Percentiles rank a stretch among this genome's conserved stretches.
phyloP scores from a whole-genome alignment of 2,113 vertebrate genomes.

The Pygoscelis adeliae region DNA sequence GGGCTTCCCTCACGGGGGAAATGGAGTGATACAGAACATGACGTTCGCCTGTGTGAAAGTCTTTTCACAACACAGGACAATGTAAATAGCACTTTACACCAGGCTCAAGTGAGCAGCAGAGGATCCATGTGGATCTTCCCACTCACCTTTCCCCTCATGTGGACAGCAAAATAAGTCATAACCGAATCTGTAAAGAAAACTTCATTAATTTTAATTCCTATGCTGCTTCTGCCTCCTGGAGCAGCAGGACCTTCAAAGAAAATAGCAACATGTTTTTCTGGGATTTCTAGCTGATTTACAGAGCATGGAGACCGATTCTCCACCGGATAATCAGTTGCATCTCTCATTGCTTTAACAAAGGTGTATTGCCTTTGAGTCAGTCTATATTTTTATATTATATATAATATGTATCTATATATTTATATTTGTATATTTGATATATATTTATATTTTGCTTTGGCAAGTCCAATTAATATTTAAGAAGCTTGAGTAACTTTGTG shows the following conservation, averaged over 20 bases:
- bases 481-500: not conserved
- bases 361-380: not conserved
- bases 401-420: not conserved
- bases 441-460: not conserved
- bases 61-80: not conserved
- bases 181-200: not conserved
- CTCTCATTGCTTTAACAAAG: not conserved
- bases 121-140: not conserved
- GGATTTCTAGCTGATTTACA: not conserved
- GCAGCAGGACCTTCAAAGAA: not conserved
- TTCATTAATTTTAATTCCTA: not conserved
- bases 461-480: not conserved
- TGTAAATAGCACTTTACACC: not conserved
- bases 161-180: not conserved
- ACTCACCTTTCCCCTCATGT: not conserved
- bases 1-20: not conserved
- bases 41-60: accelerated
- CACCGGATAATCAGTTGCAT: not conserved
- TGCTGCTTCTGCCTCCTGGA: not conserved
- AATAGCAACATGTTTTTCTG: not conserved
- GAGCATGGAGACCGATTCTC: not conserved
- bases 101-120: not conserved
- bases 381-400: not conserved
- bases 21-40: accelerated
- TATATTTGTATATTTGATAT: not conserved